Evolutionary conservation across 2,888 invertebrate species (phyloP), one percentile per base, ranked within the genome.

Genomic region (Tipula confusa): DNA sequence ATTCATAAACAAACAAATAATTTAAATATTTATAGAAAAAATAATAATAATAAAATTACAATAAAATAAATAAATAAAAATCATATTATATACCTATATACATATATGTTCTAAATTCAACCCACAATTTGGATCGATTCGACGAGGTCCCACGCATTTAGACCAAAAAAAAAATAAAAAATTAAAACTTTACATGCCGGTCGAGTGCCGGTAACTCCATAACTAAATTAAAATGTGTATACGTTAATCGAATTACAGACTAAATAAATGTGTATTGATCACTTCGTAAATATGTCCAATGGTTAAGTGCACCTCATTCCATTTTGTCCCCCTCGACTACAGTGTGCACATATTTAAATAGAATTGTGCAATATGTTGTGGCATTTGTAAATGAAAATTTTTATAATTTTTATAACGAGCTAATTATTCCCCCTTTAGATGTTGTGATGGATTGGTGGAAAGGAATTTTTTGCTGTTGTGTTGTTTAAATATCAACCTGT

Each of bases 1-100:
- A 64, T 64, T 64, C 24, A 64, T 64, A 64, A 64, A 64, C 64
- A 64, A 64, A 64, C 64, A 64, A 64, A 24, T 64, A 64, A 64
- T 64, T 64, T 64, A 64, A 64, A 64, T 64, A 64, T 64, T 18
- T 24, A 24, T 9, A 64, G n/a, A 43, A 15, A 64, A 64, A 24
- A 64, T 64, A 24, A 64, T 9, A 64, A 64, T 43, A 64, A 64
- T n/a, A 64, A n/a, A n/a, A n/a, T n/a, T n/a, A n/a, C n/a, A n/a
- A n/a, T n/a, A n/a, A n/a, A n/a, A n/a, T n/a, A n/a, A n/a, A 64
- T 64, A 64, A 64, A 24, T n/a, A 48, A 43, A 43, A 43, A n/a
- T n/a, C n/a, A n/a, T n/a, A n/a, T n/a, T n/a, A n/a, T n/a, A n/a
- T n/a, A n/a, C 15, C 15, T 43, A 43, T 43, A 5, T 11, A n/a